These are phyloP conservation scores for Ormyrus rosae DNA, from an alignment of 2,888 invertebrate genomes.

Conservation along the genomic window DNA sequence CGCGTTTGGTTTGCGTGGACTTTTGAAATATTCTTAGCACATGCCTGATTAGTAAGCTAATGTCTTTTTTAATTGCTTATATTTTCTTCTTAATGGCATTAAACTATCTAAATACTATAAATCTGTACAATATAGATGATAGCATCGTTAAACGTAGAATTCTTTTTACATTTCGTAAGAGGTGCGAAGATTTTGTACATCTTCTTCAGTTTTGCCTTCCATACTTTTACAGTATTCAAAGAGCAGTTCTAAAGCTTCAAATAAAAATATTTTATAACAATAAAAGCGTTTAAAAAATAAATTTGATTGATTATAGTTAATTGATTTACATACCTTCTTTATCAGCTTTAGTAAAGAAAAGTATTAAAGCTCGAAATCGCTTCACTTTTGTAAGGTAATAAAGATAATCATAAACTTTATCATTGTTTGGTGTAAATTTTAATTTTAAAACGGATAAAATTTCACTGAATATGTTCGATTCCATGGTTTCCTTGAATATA, in stretches of 20 bases:
- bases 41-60: too few relatives aligned
- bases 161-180: constrained; percentile 73
- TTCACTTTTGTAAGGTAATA: constrained; percentile 79
- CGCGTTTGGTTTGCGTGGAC: not conserved
- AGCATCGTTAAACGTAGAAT: not conserved
- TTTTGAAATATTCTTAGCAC: not conserved
- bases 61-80: not conserved
- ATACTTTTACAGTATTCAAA: constrained; percentile 70
- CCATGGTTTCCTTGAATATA: constrained; percentile 83
- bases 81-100: not conserved
- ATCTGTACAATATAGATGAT: constrained; percentile 23
- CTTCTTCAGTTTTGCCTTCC: constrained; percentile 66
- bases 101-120: not conserved
- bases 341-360: constrained; percentile 81
- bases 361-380: constrained; percentile 81
- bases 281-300: not conserved
- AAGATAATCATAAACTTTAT: constrained; percentile 77
- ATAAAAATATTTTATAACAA: constrained; percentile 19
- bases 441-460: constrained; percentile 78
- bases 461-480: constrained; percentile 81
- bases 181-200: constrained; percentile 68
- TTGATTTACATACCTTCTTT: constrained; percentile 77
- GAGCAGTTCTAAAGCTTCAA: constrained; percentile 73
- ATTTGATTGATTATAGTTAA: not conserved
- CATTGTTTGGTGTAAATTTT: constrained; percentile 75